Evolutionary conservation across 2,888 invertebrate genomes (phyloP).

Genomic region (Drosophila meridiana): DNA sequence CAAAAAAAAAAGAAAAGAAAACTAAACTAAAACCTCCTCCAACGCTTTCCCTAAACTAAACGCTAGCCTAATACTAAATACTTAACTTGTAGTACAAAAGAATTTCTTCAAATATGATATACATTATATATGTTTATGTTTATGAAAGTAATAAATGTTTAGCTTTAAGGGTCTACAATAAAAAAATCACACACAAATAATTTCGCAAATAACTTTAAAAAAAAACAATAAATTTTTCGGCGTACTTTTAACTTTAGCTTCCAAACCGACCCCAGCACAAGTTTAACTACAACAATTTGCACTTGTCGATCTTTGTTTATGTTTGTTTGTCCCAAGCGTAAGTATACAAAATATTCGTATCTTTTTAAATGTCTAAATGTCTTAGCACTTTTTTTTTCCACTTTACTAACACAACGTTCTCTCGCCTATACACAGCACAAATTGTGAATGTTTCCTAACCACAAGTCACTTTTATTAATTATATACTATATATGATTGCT

Average conservation of each 20-base stretch:
- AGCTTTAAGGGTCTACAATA: slow-evolving; percentile 70
- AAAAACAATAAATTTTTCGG: slow-evolving; percentile 14
- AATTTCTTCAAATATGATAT: slow-evolving; percentile 39
- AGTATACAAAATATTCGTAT: slow-evolving; percentile 36
- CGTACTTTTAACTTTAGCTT: slow-evolving; percentile 22
- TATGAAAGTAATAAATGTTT: slow-evolving; percentile 73
- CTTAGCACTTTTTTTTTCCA: slow-evolving; percentile 1
- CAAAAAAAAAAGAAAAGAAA: slow-evolving; percentile 39
- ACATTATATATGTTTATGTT: slow-evolving; percentile 67
- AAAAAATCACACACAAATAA: slow-evolving; percentile 39
- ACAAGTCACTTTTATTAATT: slow-evolving; percentile 8
- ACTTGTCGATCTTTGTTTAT: slow-evolving; percentile 39
- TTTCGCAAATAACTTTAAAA: slow-evolving; percentile 18
- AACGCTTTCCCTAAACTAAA: slow-evolving; percentile 76
- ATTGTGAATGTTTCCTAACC: slow-evolving; percentile 57
- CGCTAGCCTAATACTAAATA: slow-evolving; percentile 68
- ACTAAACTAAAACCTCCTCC: slow-evolving; percentile 7
- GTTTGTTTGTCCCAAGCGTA: slow-evolving; percentile 51
- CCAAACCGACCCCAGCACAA: slow-evolving; percentile 26
- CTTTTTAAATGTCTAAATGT: not conserved
- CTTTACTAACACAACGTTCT: slow-evolving; percentile 28
- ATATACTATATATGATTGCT: slow-evolving; percentile 25
- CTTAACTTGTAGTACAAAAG: slow-evolving; percentile 76
- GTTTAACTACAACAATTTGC: slow-evolving; percentile 24
- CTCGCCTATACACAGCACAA: slow-evolving; percentile 48